Conservation (phyloP, 2,113 vertebrate genomes). For the Gasterosteus aculeatus region DNA sequence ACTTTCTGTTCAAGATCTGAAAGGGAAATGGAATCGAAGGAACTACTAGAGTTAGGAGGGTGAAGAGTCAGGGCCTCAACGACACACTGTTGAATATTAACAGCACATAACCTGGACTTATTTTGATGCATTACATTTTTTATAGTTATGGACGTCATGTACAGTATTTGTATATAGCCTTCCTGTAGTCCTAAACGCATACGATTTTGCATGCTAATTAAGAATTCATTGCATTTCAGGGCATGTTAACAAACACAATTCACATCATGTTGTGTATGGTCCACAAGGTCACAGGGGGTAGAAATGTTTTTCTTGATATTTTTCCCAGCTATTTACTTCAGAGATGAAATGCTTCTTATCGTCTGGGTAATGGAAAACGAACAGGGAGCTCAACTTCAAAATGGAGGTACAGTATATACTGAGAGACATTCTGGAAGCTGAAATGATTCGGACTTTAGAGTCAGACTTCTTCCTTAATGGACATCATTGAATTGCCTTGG, state of each 20-base stretch:
- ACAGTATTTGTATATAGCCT: background rate
- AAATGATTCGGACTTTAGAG: background rate
- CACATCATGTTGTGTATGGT: background rate
- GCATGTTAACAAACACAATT: background rate
- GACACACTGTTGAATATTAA: background rate
- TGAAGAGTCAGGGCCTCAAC: background rate
- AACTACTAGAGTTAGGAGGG: background rate
- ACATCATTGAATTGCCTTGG: background rate
- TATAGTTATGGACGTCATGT: background rate
- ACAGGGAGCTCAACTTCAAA: slow-evolving; percentile 12
- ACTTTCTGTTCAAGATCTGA: background rate
- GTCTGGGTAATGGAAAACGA: slow-evolving; percentile 35
- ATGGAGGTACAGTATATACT: slow-evolving; percentile 19
- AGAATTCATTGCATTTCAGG: no score
- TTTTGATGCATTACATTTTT: background rate
- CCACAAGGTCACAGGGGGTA: slow-evolving; percentile 5
- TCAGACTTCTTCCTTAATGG: slow-evolving; percentile 1
- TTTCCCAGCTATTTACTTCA: slow-evolving; percentile 2
- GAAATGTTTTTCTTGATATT: slow-evolving; percentile 11
- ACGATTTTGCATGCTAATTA: background rate
- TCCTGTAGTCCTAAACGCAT: background rate
- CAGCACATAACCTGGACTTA: background rate
- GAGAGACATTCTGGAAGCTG: slow-evolving; percentile 11
- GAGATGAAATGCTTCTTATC: slow-evolving; percentile 21
- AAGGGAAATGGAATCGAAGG: background rate